Evolutionary conservation across 2,113 vertebrate genomes (phyloP), one percentile per base, ranked within the genome.

Genomic region (Planiliza haematocheilus): DNA sequence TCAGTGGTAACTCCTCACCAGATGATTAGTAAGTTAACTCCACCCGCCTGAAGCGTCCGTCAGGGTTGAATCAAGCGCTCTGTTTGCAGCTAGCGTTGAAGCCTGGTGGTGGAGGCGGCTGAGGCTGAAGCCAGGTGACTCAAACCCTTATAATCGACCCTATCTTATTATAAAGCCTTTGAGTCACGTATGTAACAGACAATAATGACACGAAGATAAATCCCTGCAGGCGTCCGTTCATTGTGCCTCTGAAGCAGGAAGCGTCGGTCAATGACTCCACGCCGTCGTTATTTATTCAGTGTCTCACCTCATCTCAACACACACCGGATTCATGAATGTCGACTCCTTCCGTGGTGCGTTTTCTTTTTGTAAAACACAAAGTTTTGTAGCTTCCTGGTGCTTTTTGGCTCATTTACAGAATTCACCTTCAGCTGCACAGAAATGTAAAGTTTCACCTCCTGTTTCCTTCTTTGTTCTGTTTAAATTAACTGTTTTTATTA

Each of bases 221-320:
- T 87, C 87, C 82, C 79, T 76, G 80, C 53, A 62, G 68, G 72
- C 50, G 1, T 60, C 43, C 59, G 52, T 82, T 82, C 78, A 73
- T 67, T 30, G 81, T 82, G 83, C 78, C 83, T 86, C 83, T 83
- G 77, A 81, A 83, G 74, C 83, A 7, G 62, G 50, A 63, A 71
- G 9, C 67, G 48, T 48, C 55, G 0, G 13, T 36, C 7, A 63
- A 70, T 58, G 79, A 73, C 61, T 74, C 72, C 39, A 52, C 48
- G 0, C 2, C 0, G 13, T 60, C 64, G 42, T 70, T 79, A 66
- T 68, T 24, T 20, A 36, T 80, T 86, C 69, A 71, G 70, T 77
- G 79, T 83, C 77, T 89, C 70, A 59, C 62, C 11, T 53, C 80
- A 81, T 66, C 46, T 53, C 81, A 53, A 57, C 56, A 39, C 49